Evolutionary conservation across 2,888 invertebrate genomes (phyloP), one percentile per base, ranked within the genome.

Genomic region (Anticlea derivata): DNA sequence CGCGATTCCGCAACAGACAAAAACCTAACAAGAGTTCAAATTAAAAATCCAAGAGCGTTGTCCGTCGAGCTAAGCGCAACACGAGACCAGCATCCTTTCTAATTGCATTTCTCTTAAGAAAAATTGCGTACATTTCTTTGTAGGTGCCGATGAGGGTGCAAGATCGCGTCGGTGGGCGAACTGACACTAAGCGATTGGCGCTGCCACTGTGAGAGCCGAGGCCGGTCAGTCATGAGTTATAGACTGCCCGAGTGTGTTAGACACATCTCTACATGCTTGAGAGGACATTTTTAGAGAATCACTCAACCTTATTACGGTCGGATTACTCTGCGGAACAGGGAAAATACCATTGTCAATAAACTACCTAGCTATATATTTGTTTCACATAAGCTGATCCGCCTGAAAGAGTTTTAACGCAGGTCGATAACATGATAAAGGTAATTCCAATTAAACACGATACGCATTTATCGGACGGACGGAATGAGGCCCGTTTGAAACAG

Each of bases 41-140:
- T 70, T 69, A 72, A 73, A 70, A 71, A 71, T 69, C 73, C 68
- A 68, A 69, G 66, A 72, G 54, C 65, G 61, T 66, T 68, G 61
- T 63, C 62, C 67, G 69, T 70, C 72, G 70, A 43, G 53, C 55
- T 57, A 57, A 76, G 73, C 73, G 73, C 76, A 78, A 76, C 75
- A 73, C 70, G 63, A 68, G 70, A 70, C 73, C 62, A 63, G 73
- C 75, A 77, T 71, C 70, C 65, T 73, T 74, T 80, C 78, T 82
- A 83, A 86, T 84, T 83, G 80, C 83, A 83, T 81, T 83, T 80
- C 79, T 70, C 65, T 58, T 72, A 78, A 86, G 85, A 79, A 85
- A 85, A 85, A 83, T 71, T 8, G 77, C 68, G 71, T 74, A 78
- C 77, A 82, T 81, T 85, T 81, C 81, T 83, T 80, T 79, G 76